phyloP scores from a whole-genome alignment of 2,113 vertebrate species.

The Pan troglodytes region NHGRI_mPanTro3-v2.1_pri NC_072404.2:19102501-19103000 shows the following conservation, averaged over 20 bases:
- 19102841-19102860: background rate
- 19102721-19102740: background rate
- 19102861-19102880: background rate
- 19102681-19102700: background rate
- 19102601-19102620: background rate
- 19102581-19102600: background rate
- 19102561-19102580: background rate
- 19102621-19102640: background rate
- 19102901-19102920: background rate
- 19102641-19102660: background rate
- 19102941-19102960: background rate
- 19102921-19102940: background rate
- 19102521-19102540: background rate
- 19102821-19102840: background rate
- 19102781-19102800: background rate
- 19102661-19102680: background rate
- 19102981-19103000: background rate
- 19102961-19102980: background rate
- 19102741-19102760: background rate
- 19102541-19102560: background rate
- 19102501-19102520: background rate
- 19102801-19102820: background rate
- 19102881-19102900: background rate
- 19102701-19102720: background rate
- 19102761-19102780: background rate